Percentiles rank a stretch among this genome's conserved stretches.
phyloP scores from a whole-genome alignment of 2,888 invertebrate genomes.

The Gymnoscelis rufifasciata region DNA sequence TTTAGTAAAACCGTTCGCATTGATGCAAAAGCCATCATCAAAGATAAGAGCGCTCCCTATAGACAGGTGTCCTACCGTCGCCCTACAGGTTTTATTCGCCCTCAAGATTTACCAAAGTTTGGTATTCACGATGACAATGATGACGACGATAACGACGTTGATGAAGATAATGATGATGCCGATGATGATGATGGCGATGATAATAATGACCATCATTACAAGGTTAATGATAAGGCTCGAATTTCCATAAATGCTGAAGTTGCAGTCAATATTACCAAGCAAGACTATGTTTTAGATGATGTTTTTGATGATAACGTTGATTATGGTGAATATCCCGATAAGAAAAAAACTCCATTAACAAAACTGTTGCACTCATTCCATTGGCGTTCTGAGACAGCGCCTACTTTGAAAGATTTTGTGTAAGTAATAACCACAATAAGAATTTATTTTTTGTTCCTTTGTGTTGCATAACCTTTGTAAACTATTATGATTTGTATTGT shows the following conservation, averaged over 20 bases:
- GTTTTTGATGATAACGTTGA: too few species aligned
- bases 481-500: too few species aligned
- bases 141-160: neutral
- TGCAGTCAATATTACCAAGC: too few species aligned
- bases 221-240: too few species aligned
- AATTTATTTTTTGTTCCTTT: too few species aligned
- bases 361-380: slow-evolving; percentile 45
- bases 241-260: too few species aligned
- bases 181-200: neutral
- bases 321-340: too few species aligned
- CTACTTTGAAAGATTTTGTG: slow-evolving; percentile 59
- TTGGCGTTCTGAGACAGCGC: slow-evolving; percentile 15
- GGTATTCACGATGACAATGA: neutral
- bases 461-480: too few species aligned
- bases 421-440: slow-evolving; percentile 27
- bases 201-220: too few species aligned
- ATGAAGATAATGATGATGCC: neutral
- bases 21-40: neutral
- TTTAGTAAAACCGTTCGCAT: neutral
- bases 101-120: neutral
- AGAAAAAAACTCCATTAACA: slow-evolving; percentile 40
- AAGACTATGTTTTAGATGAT: too few species aligned
- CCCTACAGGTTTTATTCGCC: slow-evolving; percentile 35
- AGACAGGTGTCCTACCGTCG: slow-evolving; percentile 25
- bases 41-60: too few species aligned